Evolutionary conservation across 1,140 invertebrate genomes (phyloP), one percentile per base, ranked within the genome.

Genomic region (Bombyx mandarina): DNA sequence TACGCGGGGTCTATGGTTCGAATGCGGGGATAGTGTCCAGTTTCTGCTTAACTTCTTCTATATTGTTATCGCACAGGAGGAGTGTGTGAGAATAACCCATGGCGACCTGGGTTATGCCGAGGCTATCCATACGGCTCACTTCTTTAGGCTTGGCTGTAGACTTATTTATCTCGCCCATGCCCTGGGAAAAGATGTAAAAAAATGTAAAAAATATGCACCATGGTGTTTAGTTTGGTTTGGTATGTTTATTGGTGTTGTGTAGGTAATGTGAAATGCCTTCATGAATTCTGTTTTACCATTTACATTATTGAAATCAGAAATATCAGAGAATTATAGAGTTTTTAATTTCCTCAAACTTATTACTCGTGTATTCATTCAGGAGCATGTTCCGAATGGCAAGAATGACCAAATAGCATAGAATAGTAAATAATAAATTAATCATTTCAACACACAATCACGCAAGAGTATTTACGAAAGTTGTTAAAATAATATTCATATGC

Each of bases 101-200:
- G 7, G 94, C 86, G 10, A 98, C 91, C 51, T 93, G 90, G 60
- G 93, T 91, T 50, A 97, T 91, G 79, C 96, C 94, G 42, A 96
- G 86, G 47, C 94, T 94, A 52, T 95, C 93, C 69, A 98, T 85
- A 43, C 93, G 92, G 62, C 93, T 95, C 10, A 97, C 94, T 89
- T 98, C 96, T 82, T 95, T 94, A n/a, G 96, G 96, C 45, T 91
- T 91, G 4, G 96, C 95, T 10, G 94, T 94, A 0, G 95, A 97
- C 75, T 96, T 97, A 72, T 94, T 93, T 75, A 94, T 92, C 67
- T 97, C 96, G 8, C 96, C 96, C 65, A 96, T 93, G 63, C 96
- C 95, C 94, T 96, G 74, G 22, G 56, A 57, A 53, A n/a, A 8
- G 18, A 7, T 52, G 35, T 18, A 52, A 8, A 12, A 54, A 51